A percentile compares a stretch with the other conserved stretches of the same genome.
Evolutionary conservation across 2,888 invertebrate species (phyloP).

Genomic region (Tiliacea aurago): DNA sequence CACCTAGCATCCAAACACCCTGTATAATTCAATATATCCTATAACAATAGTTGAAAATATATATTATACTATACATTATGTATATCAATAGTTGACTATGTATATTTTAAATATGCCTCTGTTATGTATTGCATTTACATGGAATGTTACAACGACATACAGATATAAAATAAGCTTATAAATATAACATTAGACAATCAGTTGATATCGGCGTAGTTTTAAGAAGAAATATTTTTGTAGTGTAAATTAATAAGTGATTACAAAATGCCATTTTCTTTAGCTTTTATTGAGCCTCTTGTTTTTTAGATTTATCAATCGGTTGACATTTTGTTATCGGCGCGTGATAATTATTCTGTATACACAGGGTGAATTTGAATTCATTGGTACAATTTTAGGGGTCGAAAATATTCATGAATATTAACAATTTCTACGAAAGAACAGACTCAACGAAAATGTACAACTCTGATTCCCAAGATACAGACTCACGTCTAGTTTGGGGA

Average conservation of each 20-base stretch:
- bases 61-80: constrained; percentile 6
- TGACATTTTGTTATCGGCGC: constrained; percentile 66
- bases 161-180: constrained; percentile 28
- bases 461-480: no score
- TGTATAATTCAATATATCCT: constrained; percentile 9
- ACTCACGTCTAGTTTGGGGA: no score
- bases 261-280: constrained; percentile 82
- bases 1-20: no score
- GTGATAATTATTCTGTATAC: constrained; percentile 52
- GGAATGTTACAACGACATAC: constrained; percentile 15
- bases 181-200: constrained; percentile 69
- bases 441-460: no score
- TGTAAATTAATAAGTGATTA: constrained; percentile 80
- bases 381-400: no score
- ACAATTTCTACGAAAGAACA: not conserved
- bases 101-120: constrained; percentile 10
- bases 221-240: constrained; percentile 82
- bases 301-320: constrained; percentile 67
- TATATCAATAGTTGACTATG: constrained; percentile 12
- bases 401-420: not conserved
- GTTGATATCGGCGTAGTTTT: constrained; percentile 68
- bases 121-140: constrained; percentile 21
- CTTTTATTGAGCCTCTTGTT: constrained; percentile 84
- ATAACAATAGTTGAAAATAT: constrained; percentile 22
- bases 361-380: not conserved